phyloP scores from a whole-genome alignment of 2,888 invertebrate genomes.

The Hydrotaea diabolus region DNA sequence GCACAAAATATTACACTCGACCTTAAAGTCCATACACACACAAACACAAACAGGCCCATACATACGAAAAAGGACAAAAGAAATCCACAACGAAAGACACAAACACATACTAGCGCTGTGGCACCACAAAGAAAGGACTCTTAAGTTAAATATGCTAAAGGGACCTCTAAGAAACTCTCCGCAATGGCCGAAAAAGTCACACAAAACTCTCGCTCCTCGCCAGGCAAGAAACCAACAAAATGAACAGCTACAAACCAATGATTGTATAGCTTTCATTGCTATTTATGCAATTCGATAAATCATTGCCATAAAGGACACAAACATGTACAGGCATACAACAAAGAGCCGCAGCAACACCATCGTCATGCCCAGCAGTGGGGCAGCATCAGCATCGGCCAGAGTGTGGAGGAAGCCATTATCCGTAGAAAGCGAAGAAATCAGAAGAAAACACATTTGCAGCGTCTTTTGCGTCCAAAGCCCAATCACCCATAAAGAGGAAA shows the following conservation, averaged over 20 bases:
- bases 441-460: neutral
- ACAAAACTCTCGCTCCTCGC: neutral
- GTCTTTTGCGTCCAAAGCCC: constrained; percentile 40
- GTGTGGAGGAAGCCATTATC: constrained; percentile 4
- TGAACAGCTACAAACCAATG: constrained; percentile 69
- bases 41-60: too few relatives aligned
- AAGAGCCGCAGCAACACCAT: too few relatives aligned
- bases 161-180: constrained; percentile 61
- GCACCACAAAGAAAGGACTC: constrained; percentile 43
- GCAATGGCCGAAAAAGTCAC: neutral
- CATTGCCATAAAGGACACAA: constrained; percentile 71
- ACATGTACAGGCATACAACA: constrained; percentile 40
- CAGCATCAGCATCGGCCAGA: too few relatives aligned
- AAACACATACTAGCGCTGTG: neutral
- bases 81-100: constrained; percentile 7
- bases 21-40: neutral
- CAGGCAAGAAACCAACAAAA: constrained; percentile 2
- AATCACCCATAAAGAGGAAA: constrained; percentile 8
- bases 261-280: constrained; percentile 77
- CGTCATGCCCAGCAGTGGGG: too few relatives aligned
- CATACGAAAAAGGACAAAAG: neutral
- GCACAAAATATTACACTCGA: constrained; percentile 44
- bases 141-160: constrained; percentile 77
- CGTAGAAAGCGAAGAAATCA: neutral
- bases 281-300: constrained; percentile 80